phyloP scores from a whole-genome alignment of 2,113 vertebrate genomes.

The Nanger granti region DNA sequence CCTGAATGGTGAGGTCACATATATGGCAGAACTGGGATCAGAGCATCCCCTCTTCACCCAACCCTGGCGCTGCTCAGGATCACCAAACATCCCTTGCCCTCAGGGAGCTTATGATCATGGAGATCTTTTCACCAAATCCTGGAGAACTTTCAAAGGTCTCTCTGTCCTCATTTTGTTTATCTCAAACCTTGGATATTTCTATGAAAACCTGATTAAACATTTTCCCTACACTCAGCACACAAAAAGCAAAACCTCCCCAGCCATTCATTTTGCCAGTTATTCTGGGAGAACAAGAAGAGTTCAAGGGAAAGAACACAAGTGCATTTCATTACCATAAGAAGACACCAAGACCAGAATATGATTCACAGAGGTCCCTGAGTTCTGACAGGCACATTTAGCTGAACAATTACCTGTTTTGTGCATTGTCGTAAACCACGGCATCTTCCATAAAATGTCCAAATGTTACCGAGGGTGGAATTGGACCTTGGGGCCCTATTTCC shows the following conservation, averaged over 20 bases:
- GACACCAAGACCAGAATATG: background rate
- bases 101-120: fast-evolving
- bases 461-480: background rate
- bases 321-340: background rate
- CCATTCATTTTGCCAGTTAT: background rate
- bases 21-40: fast-evolving
- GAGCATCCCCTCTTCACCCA: background rate
- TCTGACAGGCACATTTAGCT: constrained; percentile 66
- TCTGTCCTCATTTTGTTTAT: background rate
- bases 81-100: background rate
- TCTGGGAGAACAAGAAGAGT: background rate
- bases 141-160: background rate
- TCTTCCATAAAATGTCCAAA: constrained; percentile 37
- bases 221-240: background rate
- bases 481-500: constrained; percentile 43
- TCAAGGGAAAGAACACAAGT: background rate
- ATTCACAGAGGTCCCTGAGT: constrained; percentile 64
- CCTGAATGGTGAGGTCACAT: fast-evolving
- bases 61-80: background rate
- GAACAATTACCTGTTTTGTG: constrained; percentile 69
- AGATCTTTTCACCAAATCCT: background rate
- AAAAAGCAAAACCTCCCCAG: background rate
- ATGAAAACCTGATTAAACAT: background rate
- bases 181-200: background rate
- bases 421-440: constrained; percentile 61